Evolutionary conservation across 2,888 invertebrate genomes (phyloP), one percentile per base, ranked within the genome.

Genomic region (Mechanitis mazaeus): DNA sequence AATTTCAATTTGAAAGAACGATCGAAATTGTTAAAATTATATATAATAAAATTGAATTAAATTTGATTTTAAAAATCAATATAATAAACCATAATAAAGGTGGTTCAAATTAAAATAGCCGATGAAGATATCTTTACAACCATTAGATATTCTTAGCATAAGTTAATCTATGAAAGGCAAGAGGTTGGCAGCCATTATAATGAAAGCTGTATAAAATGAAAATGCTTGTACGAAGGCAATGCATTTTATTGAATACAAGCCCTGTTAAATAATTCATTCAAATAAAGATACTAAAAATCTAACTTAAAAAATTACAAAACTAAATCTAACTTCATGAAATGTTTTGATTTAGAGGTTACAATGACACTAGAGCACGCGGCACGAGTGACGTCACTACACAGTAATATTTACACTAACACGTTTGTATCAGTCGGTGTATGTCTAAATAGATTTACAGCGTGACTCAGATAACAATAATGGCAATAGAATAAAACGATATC

Each of bases 351-450:
- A 11, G 42, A 42, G 42, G 42, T 11, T 11, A 11, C 31, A 50
- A 31, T 50, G 5, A 20, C 28, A 6, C 28, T 31, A 50, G 31
- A 31, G 9, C 50, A 50, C 50, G 31, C 50, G 20, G 65, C 69
- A 65, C 64, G 65, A 65, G 65, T 68, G 68, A 60, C 68, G 66
- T 64, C 60, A 67, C 66, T 59, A 64, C 60, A 69, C 80, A 72
- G 70, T 74, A 75, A 83, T 89, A 89, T 90, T 83, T 90, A 90
- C 89, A 88, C 81, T 85, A 85, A 87, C 87, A 87, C 84, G 85
- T 83, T 84, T 79, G 82, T 79, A 80, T 88, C 89, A 87, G 89
- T 89, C 89, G 80, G 75, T 82, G 82, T 76, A 50, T 31, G 31
- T 50, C 28, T 50, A 50, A 28, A n/a, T 20, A 6, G 31, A 50